Base-by-base conservation (phyloP, 2,113 vertebrate genomes). In the Engystomops pustulosus region DNA sequence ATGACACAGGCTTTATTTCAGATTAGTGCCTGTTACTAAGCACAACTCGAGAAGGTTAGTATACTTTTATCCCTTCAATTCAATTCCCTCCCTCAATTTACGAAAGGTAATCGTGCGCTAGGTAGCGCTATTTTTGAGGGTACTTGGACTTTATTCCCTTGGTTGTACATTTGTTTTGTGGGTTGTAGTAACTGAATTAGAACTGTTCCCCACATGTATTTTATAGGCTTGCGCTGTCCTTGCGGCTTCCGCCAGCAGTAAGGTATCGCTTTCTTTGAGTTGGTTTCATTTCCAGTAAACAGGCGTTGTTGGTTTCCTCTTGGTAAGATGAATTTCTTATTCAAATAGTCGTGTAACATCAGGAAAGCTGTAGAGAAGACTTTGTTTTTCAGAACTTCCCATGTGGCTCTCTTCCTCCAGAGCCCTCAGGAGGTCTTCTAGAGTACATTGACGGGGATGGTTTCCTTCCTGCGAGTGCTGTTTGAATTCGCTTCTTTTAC, bases 251-350 rank as follows among this genome's bases (percentile, higher is more conserved):
- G 30, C 44, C 25, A 68, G 32, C 51, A 49, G 47, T 51, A 49
- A 78, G 75, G 75, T 58, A 58, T 78, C 55, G 58, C 75, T 74
- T 23, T 32, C 44, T 60, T 78, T 58, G 51, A 78, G 41, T 68
- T 69, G 79, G 79, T 80, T 80, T 80, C 30, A 80, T 80, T 80
- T 80, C 44, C 62, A 68, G 79, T 80, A 80, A 80, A 45, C 44
- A 80, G 79, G 20, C 67, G 25, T 49, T 80, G 62, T 60, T 78
- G 51, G 51, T 80, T 80, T 80, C 79, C 79, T 80, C 60, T 49
- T 30, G 44, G 49, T 69, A 69, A 47, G 51, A 80, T 45, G 51
- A 77, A 77, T 62, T 65, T 47, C 77, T 65, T 67, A 79, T 79
- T 44, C 58, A 79, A 79, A 79, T 47, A 65, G 11, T 27, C 58